Evolutionary conservation across 2,113 vertebrate genomes (phyloP), one percentile per base, ranked within the genome.

Genomic region (Plestiodon gilberti): DNA sequence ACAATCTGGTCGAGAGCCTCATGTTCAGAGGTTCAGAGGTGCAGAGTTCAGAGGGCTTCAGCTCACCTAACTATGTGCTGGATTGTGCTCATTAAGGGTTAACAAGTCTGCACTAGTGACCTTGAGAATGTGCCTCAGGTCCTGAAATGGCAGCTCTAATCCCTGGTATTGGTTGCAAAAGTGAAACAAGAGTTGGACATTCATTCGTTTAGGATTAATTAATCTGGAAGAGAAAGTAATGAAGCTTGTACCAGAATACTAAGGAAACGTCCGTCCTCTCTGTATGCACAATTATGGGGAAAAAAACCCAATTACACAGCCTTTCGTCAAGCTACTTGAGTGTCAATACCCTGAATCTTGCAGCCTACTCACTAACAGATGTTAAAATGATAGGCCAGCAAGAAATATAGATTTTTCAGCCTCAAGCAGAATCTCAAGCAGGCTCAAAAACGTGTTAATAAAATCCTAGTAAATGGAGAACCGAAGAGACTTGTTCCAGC

Each of bases 381-480:
- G 85, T 81, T 92, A 93, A 94, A 93, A 91, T 14, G 81, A 78
- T 84, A 1, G 11, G 28, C 70, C 87, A 87, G 84, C 81, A 88
- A 87, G 35, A 78, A 89, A 82, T 82, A 95, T 87, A 79, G 81
- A 84, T 91, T 91, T 79, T 89, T 38, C 57, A 25, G 86, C 81
- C 83, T 94, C 48, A 65, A 85, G 83, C 73, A 89, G 69, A 78
- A 79, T 93, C 90, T 93, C 85, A 89, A 90, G 65, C 38, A 91
- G 83, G 82, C 89, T 95, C 88, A 90, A 95, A 95, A 71, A 52
- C 84, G n/a, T 84, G 91, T 87, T 85, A 95, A 90, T 94, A 93
- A 95, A 93, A 91, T 65, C 71, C 82, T 84, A 90, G 78, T 86
- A 86, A 85, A 91, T 11, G 57, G 94, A 91, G 91, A 96, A 92